Percentiles rank a stretch among this genome's conserved stretches.
phyloP scores from a whole-genome alignment of 2,797 vertebrate genomes.

The Neosilurus mollespiculum region DNA sequence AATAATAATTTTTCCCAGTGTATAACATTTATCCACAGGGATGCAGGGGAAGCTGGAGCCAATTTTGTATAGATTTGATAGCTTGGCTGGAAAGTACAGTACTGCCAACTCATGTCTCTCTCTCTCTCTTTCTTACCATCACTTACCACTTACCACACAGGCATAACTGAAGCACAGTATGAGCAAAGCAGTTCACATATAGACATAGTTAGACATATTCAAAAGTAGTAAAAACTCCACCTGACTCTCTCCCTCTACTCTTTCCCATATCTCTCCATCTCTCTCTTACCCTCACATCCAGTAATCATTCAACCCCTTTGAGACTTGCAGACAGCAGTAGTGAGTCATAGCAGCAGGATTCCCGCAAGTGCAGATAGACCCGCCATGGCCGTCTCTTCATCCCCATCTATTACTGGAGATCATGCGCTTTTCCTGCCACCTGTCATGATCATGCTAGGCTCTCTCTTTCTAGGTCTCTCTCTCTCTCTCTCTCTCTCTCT shows the following conservation, averaged over 20 bases:
- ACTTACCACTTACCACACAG: too few species aligned
- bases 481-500: not conserved
- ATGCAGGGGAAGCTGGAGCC: too few species aligned
- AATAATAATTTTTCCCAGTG: too few species aligned
- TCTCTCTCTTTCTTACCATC: not conserved
- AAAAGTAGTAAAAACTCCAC: constrained; percentile 18
- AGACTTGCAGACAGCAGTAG: constrained; percentile 49
- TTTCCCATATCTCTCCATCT: constrained; percentile 20
- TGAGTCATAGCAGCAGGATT: constrained; percentile 53
- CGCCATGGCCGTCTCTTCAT: constrained; percentile 41
- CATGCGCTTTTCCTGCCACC: constrained; percentile 51
- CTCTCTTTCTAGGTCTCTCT: not conserved
- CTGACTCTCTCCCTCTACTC: constrained; percentile 5
- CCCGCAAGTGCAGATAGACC: constrained; percentile 54
- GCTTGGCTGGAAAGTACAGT: not conserved
- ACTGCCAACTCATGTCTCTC: not conserved
- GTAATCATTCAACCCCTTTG: constrained; percentile 50
- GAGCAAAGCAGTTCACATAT: constrained; percentile 29
- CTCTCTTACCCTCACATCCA: constrained; percentile 48
- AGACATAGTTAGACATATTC: constrained; percentile 17
- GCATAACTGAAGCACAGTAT: constrained; percentile 19
- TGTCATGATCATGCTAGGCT: constrained; percentile 36
- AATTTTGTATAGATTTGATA: constrained; percentile 6
- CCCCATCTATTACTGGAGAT: constrained; percentile 56
- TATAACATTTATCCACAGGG: too few species aligned